Evolutionary conservation across 2,888 invertebrate genomes (phyloP).

Genomic region (Agrotis exclamationis): DNA sequence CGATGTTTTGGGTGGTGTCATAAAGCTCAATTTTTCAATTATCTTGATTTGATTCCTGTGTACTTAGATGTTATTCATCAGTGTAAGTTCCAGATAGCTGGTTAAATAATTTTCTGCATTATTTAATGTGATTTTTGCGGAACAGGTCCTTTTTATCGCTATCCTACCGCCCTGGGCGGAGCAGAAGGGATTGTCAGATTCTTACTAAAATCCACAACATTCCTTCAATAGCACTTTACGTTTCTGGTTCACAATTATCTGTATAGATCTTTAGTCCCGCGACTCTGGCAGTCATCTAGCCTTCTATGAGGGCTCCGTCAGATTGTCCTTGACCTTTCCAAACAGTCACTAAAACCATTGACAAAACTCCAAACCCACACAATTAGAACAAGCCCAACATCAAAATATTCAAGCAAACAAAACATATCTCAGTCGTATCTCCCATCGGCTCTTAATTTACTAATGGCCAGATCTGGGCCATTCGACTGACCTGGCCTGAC

Average conservation of each 20-base stretch:
- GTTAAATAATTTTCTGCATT: too few species aligned
- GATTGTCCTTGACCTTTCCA: too few species aligned
- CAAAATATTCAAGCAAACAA: constrained; percentile 51
- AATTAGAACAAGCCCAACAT: constrained; percentile 24
- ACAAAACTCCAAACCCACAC: background rate
- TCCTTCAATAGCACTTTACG: too few species aligned
- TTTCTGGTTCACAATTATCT: too few species aligned
- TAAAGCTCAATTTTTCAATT: background rate
- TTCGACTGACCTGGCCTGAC: constrained; percentile 65
- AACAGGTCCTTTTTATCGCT: background rate
- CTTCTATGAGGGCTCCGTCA: too few species aligned
- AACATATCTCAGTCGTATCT: constrained; percentile 61
- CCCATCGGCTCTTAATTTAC: constrained; percentile 62
- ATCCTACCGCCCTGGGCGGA: too few species aligned
- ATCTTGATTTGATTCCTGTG: background rate
- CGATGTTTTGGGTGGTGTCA: background rate
- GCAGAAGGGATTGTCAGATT: too few species aligned
- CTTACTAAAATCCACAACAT: too few species aligned
- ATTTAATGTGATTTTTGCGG: background rate
- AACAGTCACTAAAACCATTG: background rate
- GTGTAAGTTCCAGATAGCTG: too few species aligned
- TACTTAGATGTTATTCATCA: background rate
- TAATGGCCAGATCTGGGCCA: constrained; percentile 64
- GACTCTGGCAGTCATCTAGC: too few species aligned
- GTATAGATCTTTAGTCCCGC: too few species aligned